Conservation (phyloP, 2,113 vertebrate species). For the Carlito syrichta region DNA sequence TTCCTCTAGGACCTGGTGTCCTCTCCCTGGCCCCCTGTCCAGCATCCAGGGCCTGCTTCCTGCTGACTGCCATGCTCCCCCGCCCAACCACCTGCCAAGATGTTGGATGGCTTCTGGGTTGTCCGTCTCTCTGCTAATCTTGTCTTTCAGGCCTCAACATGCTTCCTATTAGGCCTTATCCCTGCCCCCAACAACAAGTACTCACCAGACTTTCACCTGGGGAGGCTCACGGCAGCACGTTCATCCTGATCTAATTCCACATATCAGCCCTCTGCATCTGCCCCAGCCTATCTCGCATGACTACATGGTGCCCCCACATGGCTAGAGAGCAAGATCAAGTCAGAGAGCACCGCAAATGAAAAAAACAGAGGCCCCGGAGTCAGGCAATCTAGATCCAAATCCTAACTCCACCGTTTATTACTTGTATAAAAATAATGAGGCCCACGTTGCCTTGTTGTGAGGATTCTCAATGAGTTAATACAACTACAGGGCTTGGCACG, state of each 20-base stretch:
- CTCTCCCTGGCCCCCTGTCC: neutral
- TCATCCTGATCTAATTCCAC: neutral
- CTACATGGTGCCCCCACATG: neutral
- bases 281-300: neutral
- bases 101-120: neutral
- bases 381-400: neutral
- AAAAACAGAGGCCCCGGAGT: neutral
- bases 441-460: neutral
- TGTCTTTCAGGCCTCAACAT: neutral
- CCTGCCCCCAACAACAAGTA: neutral
- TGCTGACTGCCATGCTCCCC: neutral
- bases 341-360: neutral
- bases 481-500: neutral
- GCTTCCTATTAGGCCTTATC: neutral
- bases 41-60: neutral
- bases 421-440: conserved; percentile 37
- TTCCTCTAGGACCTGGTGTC: neutral
- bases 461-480: conserved; percentile 5
- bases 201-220: neutral
- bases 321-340: neutral
- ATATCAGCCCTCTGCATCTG: neutral
- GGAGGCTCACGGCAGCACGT: neutral
- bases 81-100: neutral
- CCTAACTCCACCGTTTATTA: neutral
- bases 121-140: neutral